Base-by-base conservation (phyloP, 2,113 vertebrate genomes). In the Coracopsis vasa region DNA sequence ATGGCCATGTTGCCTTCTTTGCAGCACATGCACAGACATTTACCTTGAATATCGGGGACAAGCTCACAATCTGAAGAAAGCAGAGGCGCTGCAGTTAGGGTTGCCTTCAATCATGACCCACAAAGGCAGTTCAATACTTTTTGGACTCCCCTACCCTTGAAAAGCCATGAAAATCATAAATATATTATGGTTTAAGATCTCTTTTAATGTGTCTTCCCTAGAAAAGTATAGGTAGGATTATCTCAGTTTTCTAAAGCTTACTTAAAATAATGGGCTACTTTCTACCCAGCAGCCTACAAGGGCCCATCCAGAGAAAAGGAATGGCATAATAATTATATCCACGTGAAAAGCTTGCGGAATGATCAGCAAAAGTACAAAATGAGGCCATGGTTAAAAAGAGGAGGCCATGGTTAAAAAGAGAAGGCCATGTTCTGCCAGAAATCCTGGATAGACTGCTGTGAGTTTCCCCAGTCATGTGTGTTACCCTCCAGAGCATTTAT, bases 51-150 rank as follows among this genome's bases (percentile, higher is more conserved):
- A 81, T 17, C 24, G 86, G 23, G 11, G 42, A 53, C 16, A 66
- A 78, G 37, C 35, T 4, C 48, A 41, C 24, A 78, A 19, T 35
- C 17, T 16, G 48, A 90, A 74, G 41, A 50, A 73, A 78, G 17
- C 4, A 56, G 27, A 54, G 37, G 39, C 33, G 18, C 2, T 0
- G 0, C 54, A 31, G 17, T 7, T 29, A 66, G 11, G 3, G 16
- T 72, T 80, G 8, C 45, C 20, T 64, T 67, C 42, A 60, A 0
- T 35, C 27, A 19, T 28, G 27, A 9, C 12, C 16, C 24, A 3
- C 25, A 80, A 66, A 71, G 21, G 6, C 20, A 69, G 18, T 42
- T 19, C 23, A 41, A 25, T 42, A 28, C 1, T 56, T 80, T 78
- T 62, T 81, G 51, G 17, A 73, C 13, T 39, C 18, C 41, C 18